phyloP scores from a whole-genome alignment of 2,797 vertebrate species.

The Platyrinchus mystaceus region DNA sequence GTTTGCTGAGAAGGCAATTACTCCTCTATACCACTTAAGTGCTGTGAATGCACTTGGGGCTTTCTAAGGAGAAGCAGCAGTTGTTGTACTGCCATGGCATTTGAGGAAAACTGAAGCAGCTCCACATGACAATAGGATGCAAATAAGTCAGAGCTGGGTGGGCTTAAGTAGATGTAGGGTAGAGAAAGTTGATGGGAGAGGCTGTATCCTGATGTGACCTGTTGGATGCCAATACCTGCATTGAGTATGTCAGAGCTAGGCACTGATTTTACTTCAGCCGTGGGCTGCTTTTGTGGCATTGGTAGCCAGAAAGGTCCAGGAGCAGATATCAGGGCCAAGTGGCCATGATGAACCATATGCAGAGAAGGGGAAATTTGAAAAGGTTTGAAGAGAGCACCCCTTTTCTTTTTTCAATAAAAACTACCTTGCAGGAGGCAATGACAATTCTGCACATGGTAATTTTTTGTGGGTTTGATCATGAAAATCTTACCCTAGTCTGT shows the following conservation, averaged over 20 bases:
- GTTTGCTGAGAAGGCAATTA: neutral
- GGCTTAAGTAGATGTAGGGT: too few species aligned
- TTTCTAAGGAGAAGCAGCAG: neutral
- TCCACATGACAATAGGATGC: rapidly evolving
- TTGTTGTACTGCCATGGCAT: neutral
- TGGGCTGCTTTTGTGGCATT: neutral
- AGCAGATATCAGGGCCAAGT: neutral
- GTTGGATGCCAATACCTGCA: neutral
- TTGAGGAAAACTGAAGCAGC: neutral
- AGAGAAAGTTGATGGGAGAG: neutral
- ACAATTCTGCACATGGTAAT: neutral
- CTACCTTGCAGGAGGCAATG: neutral
- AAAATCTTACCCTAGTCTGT: neutral
- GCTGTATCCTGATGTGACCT: neutral
- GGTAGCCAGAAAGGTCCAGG: neutral
- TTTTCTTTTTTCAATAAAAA: neutral
- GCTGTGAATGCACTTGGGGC: neutral
- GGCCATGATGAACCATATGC: rapidly evolving
- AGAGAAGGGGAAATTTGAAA: neutral
- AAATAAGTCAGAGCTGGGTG: neutral
- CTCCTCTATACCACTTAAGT: neutral
- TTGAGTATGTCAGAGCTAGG: neutral
- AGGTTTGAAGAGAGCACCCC: neutral
- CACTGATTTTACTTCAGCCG: neutral
- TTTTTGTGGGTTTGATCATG: neutral